phyloP scores from a whole-genome alignment of 2,113 vertebrate species.

The Sylvia atricapilla region DNA sequence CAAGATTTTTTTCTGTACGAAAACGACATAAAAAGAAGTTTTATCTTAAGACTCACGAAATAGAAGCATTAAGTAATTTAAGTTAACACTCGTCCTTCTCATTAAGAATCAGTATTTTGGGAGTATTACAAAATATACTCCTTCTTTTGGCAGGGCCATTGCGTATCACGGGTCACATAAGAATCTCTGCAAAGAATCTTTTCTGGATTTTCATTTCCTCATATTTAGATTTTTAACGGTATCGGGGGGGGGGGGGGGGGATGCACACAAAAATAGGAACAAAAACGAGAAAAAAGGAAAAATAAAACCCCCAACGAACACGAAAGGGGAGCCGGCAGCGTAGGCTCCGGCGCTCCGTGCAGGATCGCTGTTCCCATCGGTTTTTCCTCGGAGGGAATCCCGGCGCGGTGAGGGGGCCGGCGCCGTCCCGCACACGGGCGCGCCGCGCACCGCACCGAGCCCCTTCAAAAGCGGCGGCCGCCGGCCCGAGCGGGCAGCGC shows the following conservation, averaged over 20 bases:
- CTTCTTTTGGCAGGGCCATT: neutral
- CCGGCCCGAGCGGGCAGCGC: neutral
- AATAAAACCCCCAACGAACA: neutral
- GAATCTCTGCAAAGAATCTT: neutral
- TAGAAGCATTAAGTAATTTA: neutral
- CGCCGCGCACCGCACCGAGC: neutral
- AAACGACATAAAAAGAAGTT: neutral
- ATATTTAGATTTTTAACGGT: slow-evolving; percentile 5
- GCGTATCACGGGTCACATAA: neutral
- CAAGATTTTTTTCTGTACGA: neutral
- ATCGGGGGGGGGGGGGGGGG: neutral
- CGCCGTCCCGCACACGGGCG: neutral
- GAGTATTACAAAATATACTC: neutral
- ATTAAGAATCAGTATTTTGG: slow-evolving; percentile 19
- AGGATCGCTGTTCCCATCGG: neutral
- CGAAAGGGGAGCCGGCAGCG: neutral
- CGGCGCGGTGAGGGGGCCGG: neutral
- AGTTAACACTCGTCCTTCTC: neutral
- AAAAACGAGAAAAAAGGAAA: neutral
- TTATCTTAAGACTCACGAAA: neutral
- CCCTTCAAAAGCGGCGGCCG: neutral
- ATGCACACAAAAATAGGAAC: neutral
- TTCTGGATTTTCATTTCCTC: slow-evolving; percentile 6
- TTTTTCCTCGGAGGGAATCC: neutral
- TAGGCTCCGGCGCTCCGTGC: neutral